Evolutionary conservation across 2,797 vertebrate species (phyloP), one percentile per base, ranked within the genome.

Genomic region (Sebastes itinus): DNA sequence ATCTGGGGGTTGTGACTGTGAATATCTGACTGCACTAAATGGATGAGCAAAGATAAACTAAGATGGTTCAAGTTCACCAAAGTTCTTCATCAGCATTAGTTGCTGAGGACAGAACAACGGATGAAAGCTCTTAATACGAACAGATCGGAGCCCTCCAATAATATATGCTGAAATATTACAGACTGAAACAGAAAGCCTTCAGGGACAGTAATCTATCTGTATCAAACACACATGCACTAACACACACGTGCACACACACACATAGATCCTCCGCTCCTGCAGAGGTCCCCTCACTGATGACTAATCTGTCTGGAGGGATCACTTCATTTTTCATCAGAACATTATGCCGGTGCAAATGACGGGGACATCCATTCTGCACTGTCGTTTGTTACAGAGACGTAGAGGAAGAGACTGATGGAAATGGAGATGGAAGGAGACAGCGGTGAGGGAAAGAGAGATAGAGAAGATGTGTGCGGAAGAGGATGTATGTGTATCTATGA

Each of bases 291-390:
- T 87, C 65, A 59, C 88, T 74, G 88, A 91, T 92, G 93, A 93
- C 88, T 90, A 92, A 94, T 94, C 91, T 87, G 91, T 88, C 88
- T 88, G 81, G 84, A 92, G 84, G 83, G 90, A 89, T 88, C 85
- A 89, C 87, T 93, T 92, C 90, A 93, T 95, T 94, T 94, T 90
- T 95, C 94, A 93, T 90, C 91, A 75, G 86, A 83, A 92, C 89
- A 93, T 95, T 94, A 91, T 85, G 66, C 87, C 63, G 64, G 80
- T 54, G 84, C 87, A 92, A 93, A 95, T 88, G 93, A 93, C 90
- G 86, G 88, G 89, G 83, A 88, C 93, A 90, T 95, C 89, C 86
- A 94, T 93, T 93, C 78, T 75, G 83, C 77, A 55, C 78, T 62
- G 84, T 86, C 80, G 27, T 91, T 94, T 90, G 90, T 87, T 85